Conservation (phyloP, 1,140 invertebrate genomes). For the Zaprionus ghesquierei region DNA sequence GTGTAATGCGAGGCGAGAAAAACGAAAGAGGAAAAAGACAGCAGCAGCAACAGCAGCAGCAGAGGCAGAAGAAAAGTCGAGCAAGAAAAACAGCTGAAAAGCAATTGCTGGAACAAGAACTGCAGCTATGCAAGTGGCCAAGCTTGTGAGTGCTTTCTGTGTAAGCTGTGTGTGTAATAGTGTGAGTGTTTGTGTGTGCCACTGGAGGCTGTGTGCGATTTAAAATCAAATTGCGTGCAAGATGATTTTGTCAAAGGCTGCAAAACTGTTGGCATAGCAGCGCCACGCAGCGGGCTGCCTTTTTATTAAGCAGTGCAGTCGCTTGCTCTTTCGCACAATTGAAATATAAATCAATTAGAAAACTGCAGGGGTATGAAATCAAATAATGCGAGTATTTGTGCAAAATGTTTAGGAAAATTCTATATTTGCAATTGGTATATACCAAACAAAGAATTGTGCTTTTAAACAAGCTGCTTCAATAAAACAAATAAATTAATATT, state of each 20-base stretch:
- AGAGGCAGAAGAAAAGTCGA: conserved; percentile 14
- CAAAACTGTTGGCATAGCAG: not conserved
- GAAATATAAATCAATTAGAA: not conserved
- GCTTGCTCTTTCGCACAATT: not conserved
- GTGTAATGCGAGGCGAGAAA: not conserved
- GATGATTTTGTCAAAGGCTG: conserved; percentile 45
- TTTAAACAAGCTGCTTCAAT: too few relatives aligned
- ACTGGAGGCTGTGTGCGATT: not conserved
- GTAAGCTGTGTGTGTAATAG: not conserved
- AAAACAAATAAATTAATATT: too few relatives aligned
- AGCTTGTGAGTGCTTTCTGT: not conserved
- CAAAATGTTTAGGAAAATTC: too few relatives aligned
- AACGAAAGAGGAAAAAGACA: conserved; percentile 4
- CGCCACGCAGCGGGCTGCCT: not conserved
- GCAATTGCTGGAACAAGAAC: conserved; percentile 33
- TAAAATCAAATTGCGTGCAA: conserved; percentile 43
- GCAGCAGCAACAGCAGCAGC: conserved; percentile 4
- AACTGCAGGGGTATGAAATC: too few relatives aligned
- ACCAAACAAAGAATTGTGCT: too few relatives aligned
- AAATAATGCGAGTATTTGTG: not conserved
- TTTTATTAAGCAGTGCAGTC: not conserved
- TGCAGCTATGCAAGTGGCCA: not conserved
- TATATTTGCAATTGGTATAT: too few relatives aligned
- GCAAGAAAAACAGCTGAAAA: conserved; percentile 5
- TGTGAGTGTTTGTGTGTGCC: not conserved